Base-by-base conservation (phyloP, 2,797 vertebrate species). In the Pteropus rufus region DNA sequence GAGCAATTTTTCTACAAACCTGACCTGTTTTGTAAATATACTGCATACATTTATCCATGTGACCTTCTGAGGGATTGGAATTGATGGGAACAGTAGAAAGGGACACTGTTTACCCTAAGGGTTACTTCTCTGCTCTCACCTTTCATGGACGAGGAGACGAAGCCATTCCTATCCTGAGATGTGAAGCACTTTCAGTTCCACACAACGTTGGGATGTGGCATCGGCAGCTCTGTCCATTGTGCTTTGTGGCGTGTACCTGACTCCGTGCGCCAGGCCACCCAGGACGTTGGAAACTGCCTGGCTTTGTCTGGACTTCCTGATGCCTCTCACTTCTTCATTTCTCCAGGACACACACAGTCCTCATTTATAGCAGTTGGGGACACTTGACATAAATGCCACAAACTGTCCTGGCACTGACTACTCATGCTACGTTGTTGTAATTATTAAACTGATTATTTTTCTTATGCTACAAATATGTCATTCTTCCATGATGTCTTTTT, bases 131-230 rank as follows among this genome's bases (percentile, higher is more conserved):
- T 95, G 95, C 97, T 94, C 97, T 97, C 95, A 94, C 91, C 96
- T 58, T 97, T 95, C 94, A 91, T 87, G 97, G 98, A 93, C 89
- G 89, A 97, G 97, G 98, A 98, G 96, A 96, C 64, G 60, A 98
- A 98, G 97, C 98, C 98, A 96, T 97, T 98, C 97, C 97, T 96
- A 60, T 92, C 97, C 97, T 95, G 2, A 97, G 97, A 96, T 95
- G 97, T 97, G 97, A 97, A 98, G 98, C 98, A 98, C 98, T 98
- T 98, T 97, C 90, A 52, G 95, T 98, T 97, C 89, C 94, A 69
- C 97, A 84, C 93, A 94, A 14, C 19, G 89, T 97, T 34, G 96
- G 92, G 89, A 95, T 95, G 97, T 96, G 97, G 98, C 97, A 91
- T 96, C 70, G 0, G 72, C 62, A 94, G 95, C 80, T n/a, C 75